These are phyloP conservation scores for Holothuria leucospilota DNA, from an alignment of 53 echinoderm and acorn worm genomes.

Conservation along the genomic window DNA sequence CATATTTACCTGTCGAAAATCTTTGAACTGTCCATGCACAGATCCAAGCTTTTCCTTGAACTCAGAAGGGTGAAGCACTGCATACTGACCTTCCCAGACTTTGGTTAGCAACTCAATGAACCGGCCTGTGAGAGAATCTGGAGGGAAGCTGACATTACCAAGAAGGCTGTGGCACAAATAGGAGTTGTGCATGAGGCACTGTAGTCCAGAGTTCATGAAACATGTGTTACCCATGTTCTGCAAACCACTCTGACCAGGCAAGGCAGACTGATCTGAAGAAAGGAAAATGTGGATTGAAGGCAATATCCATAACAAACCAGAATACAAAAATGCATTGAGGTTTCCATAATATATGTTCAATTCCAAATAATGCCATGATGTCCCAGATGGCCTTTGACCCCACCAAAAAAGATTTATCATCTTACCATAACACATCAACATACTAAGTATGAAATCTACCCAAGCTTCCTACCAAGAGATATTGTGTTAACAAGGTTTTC, in stretches of 20 bases:
- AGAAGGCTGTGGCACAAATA: constrained; percentile 73
- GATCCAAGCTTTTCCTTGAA: constrained; percentile 88
- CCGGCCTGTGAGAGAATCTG: constrained; percentile 74
- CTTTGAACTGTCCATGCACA: constrained; percentile 94
- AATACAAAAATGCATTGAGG: too few species aligned
- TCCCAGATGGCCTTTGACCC: too few species aligned
- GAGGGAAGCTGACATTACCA: constrained; percentile 61
- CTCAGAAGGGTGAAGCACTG: constrained; percentile 76
- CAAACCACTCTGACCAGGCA: constrained; percentile 86
- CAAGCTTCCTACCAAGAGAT: too few species aligned
- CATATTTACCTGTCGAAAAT: constrained; percentile 81
- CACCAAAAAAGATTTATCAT: too few species aligned
- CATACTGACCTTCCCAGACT: constrained; percentile 85
- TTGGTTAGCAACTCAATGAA: constrained; percentile 79
- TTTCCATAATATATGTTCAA: too few species aligned
- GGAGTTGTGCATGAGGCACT: constrained; percentile 92
- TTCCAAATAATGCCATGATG: too few species aligned
- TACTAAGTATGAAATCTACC: too few species aligned
- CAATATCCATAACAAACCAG: background rate
- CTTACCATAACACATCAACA: too few species aligned
- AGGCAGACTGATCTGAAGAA: constrained; percentile 70
- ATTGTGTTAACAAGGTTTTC: too few species aligned
- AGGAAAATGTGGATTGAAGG: background rate
- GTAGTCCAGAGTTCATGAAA: constrained; percentile 99
- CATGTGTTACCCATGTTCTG: constrained; percentile 99